These are phyloP conservation scores for Micronycteris hirsuta DNA, from an alignment of 2,113 vertebrate species.

Conservation along the genomic window DNA sequence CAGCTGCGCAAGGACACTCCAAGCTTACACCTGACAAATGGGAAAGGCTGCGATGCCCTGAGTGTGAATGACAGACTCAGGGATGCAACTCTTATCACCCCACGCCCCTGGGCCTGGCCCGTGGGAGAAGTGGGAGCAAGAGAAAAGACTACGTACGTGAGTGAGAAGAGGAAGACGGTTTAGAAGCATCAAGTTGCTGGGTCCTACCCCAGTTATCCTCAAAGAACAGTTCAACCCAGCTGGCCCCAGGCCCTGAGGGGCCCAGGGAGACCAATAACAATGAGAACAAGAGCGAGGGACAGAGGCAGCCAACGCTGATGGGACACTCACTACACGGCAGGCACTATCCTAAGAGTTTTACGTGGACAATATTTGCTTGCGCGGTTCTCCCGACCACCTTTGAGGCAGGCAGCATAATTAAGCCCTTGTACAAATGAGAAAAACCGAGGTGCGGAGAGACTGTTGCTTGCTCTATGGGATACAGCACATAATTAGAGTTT, in stretches of 20 bases:
- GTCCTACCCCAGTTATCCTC: background rate
- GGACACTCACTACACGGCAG: rapidly evolving
- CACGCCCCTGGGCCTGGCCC: too few relatives aligned
- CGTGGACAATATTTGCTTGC: background rate
- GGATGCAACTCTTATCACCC: background rate
- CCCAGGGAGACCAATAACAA: background rate
- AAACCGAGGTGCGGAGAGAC: background rate
- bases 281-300: background rate
- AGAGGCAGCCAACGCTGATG: background rate
- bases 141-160: background rate
- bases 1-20: background rate
- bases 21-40: background rate
- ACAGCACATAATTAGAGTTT: background rate
- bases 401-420: background rate
- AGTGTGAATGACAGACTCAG: background rate
- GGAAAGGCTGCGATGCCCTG: background rate
- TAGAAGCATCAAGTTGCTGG: background rate
- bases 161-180: background rate
- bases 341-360: background rate
- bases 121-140: background rate
- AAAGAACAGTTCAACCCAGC: background rate
- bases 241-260: background rate
- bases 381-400: background rate
- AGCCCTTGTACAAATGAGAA: background rate
- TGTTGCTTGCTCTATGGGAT: background rate